These are phyloP conservation scores for Urocitellus parryii DNA, from an alignment of 2,113 vertebrate species.

Conservation along the genomic window DNA sequence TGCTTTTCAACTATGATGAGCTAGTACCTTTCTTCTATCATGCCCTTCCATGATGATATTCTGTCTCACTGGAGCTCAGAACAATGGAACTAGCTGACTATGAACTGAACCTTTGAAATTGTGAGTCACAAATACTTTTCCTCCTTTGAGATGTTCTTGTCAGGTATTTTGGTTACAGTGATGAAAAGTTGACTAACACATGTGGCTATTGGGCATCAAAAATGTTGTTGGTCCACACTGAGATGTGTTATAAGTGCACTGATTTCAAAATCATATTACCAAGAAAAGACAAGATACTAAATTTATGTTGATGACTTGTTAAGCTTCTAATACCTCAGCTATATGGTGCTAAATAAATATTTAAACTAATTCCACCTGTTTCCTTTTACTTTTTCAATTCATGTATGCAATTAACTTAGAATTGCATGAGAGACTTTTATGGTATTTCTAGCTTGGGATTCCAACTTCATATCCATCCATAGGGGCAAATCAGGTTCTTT, in stretches of 20 bases:
- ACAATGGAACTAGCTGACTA: too few species aligned
- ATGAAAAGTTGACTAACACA: too few species aligned
- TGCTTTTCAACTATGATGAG: too few species aligned
- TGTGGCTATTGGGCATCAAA: fast-evolving
- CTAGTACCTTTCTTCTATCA: too few species aligned
- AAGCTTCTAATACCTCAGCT: background rate
- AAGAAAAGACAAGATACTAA: background rate
- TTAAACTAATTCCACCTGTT: background rate
- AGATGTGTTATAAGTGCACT: background rate
- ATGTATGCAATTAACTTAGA: background rate
- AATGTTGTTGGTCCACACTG: fast-evolving
- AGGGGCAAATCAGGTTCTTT: background rate
- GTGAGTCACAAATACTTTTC: too few species aligned
- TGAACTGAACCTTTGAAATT: too few species aligned
- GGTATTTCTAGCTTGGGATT: background rate
- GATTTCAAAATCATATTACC: background rate
- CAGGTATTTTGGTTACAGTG: too few species aligned
- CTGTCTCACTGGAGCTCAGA: too few species aligned
- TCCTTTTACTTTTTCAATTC: background rate
- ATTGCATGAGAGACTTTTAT: background rate
- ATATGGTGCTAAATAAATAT: background rate
- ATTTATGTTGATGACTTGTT: background rate
- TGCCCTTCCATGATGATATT: too few species aligned
- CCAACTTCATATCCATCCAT: fast-evolving
- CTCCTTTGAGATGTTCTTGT: too few species aligned